phyloP scores from a whole-genome alignment of 2,113 vertebrate genomes.

The Pithys albifrons region DNA sequence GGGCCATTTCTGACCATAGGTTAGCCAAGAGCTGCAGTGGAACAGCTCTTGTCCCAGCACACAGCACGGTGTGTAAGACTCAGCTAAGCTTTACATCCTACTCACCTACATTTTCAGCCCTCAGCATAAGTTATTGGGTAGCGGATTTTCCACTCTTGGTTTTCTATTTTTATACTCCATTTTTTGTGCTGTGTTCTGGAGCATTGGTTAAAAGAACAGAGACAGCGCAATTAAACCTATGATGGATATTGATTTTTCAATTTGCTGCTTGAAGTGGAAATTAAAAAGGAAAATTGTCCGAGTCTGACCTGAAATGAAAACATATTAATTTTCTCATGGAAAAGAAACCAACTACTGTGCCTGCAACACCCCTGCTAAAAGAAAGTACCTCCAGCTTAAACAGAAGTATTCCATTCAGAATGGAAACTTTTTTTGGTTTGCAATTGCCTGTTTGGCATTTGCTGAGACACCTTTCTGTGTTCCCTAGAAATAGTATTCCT shows the following conservation, averaged over 20 bases:
- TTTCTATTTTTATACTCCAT: not conserved
- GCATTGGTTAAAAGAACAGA: not conserved
- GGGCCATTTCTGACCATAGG: not conserved
- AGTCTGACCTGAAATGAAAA: conserved; percentile 14
- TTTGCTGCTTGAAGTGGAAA: conserved; percentile 24
- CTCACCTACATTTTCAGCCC: not conserved
- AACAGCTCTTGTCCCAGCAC: not conserved
- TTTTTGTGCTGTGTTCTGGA: not conserved
- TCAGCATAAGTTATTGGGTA: not conserved
- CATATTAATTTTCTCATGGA: not conserved
- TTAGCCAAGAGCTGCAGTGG: rapidly evolving
- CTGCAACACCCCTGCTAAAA: not conserved
- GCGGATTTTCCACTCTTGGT: not conserved
- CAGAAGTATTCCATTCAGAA: not conserved
- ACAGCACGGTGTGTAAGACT: not conserved
- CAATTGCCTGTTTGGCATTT: not conserved
- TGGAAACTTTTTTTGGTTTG: not conserved
- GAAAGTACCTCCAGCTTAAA: not conserved
- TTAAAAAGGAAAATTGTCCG: conserved; percentile 14
- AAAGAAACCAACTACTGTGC: not conserved
- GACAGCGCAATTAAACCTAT: not conserved
- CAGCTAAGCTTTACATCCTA: not conserved
- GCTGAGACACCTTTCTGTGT: not conserved
- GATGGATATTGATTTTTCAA: conserved; percentile 15
- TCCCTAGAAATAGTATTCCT: not conserved